phyloP scores from a whole-genome alignment of 30 jellyfish, hydroid and myxozoan genomes.

The Aurelia aurita complex sp. Pacific region DNA sequence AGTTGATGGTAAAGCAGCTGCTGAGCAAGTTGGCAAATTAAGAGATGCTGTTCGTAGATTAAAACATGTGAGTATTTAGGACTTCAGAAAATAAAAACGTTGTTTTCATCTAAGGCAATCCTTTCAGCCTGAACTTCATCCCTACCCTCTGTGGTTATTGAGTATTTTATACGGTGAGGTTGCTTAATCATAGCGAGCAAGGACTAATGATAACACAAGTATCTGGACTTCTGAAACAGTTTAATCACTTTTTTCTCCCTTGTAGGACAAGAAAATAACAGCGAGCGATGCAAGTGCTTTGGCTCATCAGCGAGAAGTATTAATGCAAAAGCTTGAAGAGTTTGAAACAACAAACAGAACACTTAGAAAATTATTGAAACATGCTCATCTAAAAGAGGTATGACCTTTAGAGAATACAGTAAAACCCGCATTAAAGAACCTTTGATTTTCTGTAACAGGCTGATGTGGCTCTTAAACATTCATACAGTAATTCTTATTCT shows the following conservation, averaged over 20 bases:
- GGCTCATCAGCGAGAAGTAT: conserved; percentile 81
- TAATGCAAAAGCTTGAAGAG: conserved; percentile 86
- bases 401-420: not conserved
- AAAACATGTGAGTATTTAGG: conserved; percentile 63
- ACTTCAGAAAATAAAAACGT: too few species aligned
- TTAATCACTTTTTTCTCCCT: not conserved
- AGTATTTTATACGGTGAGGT: too few species aligned
- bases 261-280: conserved; percentile 80
- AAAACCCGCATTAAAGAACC: too few species aligned
- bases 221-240: not conserved
- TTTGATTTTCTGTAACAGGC: too few species aligned
- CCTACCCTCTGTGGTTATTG: too few species aligned
- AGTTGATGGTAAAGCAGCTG: conserved; percentile 84
- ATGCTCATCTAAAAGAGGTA: conserved; percentile 91
- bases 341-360: conserved; percentile 85
- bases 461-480: too few species aligned
- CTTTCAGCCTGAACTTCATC: too few species aligned
- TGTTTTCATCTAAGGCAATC: too few species aligned
- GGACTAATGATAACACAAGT: not conserved
- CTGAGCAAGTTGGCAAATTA: conserved; percentile 80
- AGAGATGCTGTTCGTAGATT: conserved; percentile 77
- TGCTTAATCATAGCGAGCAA: too few species aligned
- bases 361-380: conserved; percentile 70
- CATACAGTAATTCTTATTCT: too few species aligned
- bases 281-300: conserved; percentile 76